phyloP scores from a whole-genome alignment of 2,888 invertebrate genomes.

The Eupeodes latifasciatus region DNA sequence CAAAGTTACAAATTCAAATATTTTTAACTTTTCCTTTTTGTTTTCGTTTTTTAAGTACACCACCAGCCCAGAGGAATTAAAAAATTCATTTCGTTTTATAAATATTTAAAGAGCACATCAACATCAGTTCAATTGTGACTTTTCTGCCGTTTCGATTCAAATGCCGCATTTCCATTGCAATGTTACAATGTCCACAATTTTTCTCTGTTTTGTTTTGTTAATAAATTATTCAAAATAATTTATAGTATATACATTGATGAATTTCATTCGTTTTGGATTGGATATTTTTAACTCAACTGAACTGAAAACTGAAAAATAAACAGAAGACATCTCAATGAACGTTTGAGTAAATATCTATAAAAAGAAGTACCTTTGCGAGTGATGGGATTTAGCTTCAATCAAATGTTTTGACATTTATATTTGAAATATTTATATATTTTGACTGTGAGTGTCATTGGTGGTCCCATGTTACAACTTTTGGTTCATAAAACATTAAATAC shows the following conservation, averaged over 20 bases:
- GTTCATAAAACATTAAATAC: not conserved
- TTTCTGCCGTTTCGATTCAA: not conserved
- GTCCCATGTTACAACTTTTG: not conserved
- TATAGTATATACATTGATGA: not conserved
- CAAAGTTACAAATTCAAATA: too few species aligned
- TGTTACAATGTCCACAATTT: not conserved
- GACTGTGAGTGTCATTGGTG: not conserved
- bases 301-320: not conserved
- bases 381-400: not conserved
- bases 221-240: conserved; percentile 11
- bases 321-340: not conserved
- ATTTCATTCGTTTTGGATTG: not conserved
- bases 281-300: not conserved
- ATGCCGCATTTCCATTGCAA: not conserved
- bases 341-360: not conserved
- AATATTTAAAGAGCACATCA: conserved; percentile 4
- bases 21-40: too few species aligned
- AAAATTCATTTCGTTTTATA: conserved; percentile 9
- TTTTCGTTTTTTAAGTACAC: not conserved
- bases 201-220: not conserved
- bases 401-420: not conserved
- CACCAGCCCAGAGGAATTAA: not conserved
- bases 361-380: not conserved
- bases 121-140: not conserved
- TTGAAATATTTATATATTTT: not conserved